Evolutionary conservation across 2,113 vertebrate species (phyloP).

Genomic region (Lonchura striata): DNA sequence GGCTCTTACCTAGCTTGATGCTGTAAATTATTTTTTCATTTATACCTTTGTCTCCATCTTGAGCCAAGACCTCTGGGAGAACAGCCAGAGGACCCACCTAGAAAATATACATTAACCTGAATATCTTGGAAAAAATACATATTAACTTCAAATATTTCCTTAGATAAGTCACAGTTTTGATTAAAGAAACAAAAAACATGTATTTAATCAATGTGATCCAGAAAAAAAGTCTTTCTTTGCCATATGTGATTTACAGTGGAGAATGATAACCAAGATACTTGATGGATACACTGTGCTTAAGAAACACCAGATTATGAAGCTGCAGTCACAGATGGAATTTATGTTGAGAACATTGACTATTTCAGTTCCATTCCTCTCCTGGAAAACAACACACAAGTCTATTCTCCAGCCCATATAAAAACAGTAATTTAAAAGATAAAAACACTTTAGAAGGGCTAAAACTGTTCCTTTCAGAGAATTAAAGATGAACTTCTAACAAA

Average conservation of each 20-base stretch:
- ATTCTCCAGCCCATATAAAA: neutral
- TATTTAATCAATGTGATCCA: neutral
- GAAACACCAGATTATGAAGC: neutral
- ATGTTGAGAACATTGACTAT: neutral
- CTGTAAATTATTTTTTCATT: slow-evolving; percentile 73
- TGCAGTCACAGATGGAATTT: neutral
- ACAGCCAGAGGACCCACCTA: slow-evolving; percentile 61
- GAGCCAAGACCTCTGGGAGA: slow-evolving; percentile 75
- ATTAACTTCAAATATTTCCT: neutral
- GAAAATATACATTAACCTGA: neutral
- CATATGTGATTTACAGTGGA: neutral
- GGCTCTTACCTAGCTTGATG: slow-evolving; percentile 64
- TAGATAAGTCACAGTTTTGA: neutral
- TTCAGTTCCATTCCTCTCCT: neutral
- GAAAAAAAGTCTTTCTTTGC: neutral
- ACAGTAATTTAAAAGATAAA: neutral
- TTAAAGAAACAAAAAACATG: neutral
- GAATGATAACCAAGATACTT: neutral
- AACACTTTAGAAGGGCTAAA: neutral
- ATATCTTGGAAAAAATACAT: neutral
- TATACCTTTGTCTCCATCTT: slow-evolving; percentile 80
- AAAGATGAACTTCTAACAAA: neutral
- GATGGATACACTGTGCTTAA: neutral
- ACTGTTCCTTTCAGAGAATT: neutral
- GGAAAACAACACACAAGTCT: neutral